Evolutionary conservation across 2,888 invertebrate genomes (phyloP).

Genomic region (Aspidapion aeneum): DNA sequence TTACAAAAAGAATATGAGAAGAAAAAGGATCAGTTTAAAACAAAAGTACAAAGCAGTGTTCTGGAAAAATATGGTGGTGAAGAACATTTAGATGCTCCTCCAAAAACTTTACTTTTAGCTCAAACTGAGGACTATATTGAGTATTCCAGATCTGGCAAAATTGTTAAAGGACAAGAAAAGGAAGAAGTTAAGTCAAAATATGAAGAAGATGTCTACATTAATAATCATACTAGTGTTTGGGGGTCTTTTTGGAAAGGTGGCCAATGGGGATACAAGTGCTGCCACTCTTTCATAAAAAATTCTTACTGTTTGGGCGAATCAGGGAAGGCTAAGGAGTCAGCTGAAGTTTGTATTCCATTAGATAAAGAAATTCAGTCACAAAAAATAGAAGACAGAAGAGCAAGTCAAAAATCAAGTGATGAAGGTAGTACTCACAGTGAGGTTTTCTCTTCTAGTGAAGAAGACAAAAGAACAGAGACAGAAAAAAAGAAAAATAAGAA

Average conservation of each 20-base stretch:
- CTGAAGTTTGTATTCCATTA: neutral
- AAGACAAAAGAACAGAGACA: constrained; percentile 23
- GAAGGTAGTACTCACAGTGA: neutral
- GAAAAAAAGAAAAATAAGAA: constrained; percentile 51
- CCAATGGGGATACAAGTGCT: constrained; percentile 96
- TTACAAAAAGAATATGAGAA: constrained; percentile 86
- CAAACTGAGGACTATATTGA: constrained; percentile 96
- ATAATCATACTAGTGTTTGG: constrained; percentile 94
- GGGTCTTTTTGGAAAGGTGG: constrained; percentile 94
- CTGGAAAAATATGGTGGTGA: constrained; percentile 94
- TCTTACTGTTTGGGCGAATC: constrained; percentile 85
- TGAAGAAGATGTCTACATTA: constrained; percentile 88
- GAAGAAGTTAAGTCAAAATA: constrained; percentile 82
- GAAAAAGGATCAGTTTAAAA: constrained; percentile 87
- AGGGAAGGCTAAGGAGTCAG: constrained; percentile 45
- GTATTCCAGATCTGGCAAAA: constrained; percentile 90
- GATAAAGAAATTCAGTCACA: neutral
- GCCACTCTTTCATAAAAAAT: constrained; percentile 87
- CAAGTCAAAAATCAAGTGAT: constrained; percentile 27
- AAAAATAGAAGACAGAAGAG: constrained; percentile 16
- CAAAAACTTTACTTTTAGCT: constrained; percentile 83
- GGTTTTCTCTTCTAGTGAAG: constrained; percentile 36
- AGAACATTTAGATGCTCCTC: constrained; percentile 85
- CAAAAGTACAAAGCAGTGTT: constrained; percentile 77
- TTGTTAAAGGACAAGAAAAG: constrained; percentile 84